phyloP scores from a whole-genome alignment of 2,797 vertebrate genomes.

The Enteromius unitaeniatus region DNA sequence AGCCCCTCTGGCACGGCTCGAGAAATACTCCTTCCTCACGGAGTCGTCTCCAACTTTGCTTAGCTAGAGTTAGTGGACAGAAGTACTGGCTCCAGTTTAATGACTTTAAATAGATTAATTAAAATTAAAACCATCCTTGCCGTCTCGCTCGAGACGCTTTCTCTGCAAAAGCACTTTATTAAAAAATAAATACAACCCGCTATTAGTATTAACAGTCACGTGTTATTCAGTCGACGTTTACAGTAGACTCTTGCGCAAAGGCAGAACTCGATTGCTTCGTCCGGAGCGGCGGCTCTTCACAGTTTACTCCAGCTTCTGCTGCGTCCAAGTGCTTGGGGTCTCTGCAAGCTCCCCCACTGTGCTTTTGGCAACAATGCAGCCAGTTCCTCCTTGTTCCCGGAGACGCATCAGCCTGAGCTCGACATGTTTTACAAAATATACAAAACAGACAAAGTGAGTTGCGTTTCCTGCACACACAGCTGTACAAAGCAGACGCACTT shows the following conservation, averaged over 20 bases:
- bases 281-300: conserved; percentile 83
- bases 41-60: conserved; percentile 77
- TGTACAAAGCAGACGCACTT: conserved; percentile 78
- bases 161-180: conserved; percentile 88
- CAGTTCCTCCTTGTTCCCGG: conserved; percentile 73
- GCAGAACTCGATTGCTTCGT: conserved; percentile 83
- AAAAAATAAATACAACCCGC: conserved; percentile 99
- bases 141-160: conserved; percentile 78
- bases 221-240: conserved; percentile 93
- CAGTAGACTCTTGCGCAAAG: conserved; percentile 83
- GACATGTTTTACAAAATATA: conserved; percentile 58
- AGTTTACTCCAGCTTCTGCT: conserved; percentile 86
- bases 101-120: conserved; percentile 97
- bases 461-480: conserved; percentile 85
- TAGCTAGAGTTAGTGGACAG: conserved; percentile 85
- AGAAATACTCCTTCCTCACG: conserved; percentile 87
- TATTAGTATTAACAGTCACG: conserved; percentile 97
- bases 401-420: conserved; percentile 79
- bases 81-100: conserved; percentile 98
- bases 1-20: conserved; percentile 87
- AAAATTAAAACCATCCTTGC: conserved; percentile 85
- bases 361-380: conserved; percentile 79
- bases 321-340: conserved; percentile 69
- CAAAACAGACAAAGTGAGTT: conserved; percentile 64
- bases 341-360: conserved; percentile 76